These are phyloP conservation scores for Heteromormyrus szaboi DNA, from an alignment of 2,797 vertebrate species.

Conservation along the genomic window DNA sequence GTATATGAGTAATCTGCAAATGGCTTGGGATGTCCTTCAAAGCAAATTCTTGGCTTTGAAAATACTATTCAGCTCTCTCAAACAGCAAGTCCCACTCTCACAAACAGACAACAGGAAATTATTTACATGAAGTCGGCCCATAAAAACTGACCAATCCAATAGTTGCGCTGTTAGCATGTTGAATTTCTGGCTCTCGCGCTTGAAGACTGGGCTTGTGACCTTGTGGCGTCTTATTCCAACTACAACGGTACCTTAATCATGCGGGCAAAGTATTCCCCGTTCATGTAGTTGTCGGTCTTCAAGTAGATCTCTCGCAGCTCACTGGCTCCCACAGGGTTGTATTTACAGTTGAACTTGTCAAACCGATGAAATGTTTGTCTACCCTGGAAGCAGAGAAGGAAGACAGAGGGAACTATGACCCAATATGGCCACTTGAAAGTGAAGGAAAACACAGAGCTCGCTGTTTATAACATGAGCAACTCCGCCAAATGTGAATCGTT, in stretches of 20 bases:
- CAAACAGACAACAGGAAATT: neutral
- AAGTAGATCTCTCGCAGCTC: constrained; percentile 90
- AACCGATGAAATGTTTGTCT: constrained; percentile 96
- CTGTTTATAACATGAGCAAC: neutral
- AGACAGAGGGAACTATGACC: neutral
- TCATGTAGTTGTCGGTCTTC: constrained; percentile 87
- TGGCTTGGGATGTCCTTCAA: neutral
- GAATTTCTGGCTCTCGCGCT: neutral
- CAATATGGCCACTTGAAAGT: neutral
- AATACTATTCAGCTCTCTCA: neutral
- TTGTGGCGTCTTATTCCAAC: neutral
- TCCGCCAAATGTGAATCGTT: neutral
- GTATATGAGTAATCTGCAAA: neutral
- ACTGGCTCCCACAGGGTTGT: constrained; percentile 93
- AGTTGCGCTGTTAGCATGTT: neutral
- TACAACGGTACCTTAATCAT: constrained; percentile 77
- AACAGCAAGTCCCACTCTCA: neutral
- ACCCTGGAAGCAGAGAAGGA: constrained; percentile 57
- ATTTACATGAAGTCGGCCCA: neutral
- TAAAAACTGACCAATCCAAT: neutral
- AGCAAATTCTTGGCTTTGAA: neutral
- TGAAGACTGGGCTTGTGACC: neutral
- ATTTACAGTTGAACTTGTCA: constrained; percentile 98
- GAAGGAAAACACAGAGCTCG: neutral
- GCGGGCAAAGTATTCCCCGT: constrained; percentile 93